Evolutionary conservation across 2,113 vertebrate species (phyloP), one percentile per base, ranked within the genome.

Genomic region (Syngnathus typhle): DNA sequence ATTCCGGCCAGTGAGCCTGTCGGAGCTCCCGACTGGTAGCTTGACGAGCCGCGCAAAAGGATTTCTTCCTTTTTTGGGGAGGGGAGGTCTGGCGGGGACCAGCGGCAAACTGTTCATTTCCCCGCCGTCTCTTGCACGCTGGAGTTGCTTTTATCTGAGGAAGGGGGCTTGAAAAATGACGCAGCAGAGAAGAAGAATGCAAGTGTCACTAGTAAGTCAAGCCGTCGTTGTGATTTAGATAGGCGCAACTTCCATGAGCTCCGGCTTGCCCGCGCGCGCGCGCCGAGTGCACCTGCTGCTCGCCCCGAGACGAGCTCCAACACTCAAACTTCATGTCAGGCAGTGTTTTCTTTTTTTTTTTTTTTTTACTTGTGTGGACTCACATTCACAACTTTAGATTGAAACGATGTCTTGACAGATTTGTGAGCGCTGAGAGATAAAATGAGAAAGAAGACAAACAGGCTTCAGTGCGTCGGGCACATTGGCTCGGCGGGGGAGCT

Each of bases 1-100:
- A 90, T 83, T 90, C 91, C 88, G 91, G 91, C 93, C 91, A 89
- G 88, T 92, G 68, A 93, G 89, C 90, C 87, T 87, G 89, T 75
- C 69, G 90, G 92, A 92, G 91, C 63, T 51, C 88, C 88, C 49
- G 32, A 60, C 58, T 60, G 16, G 36, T 18, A 60, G 58, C 58
- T 60, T 71, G 74, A 81, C 75, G 78, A 80, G 74, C 83, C 82
- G 77, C 71, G 66, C 66, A 66, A 77, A 77, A 74, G 88, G 87
- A 88, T 85, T 84, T 81, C 60, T 27, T 27, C 10, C 10, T 10
- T 36, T 38, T 62, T 62, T 43, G 21, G 21, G 54, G 38, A 11
- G 1, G 41, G 21, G 12, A 43, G 13, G 60, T 18, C n/a, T n/a
- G 37, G 38, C 15, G 27, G 16, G 55, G 23, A 7, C 27, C 75